phyloP scores from a whole-genome alignment of 2,888 invertebrate species.

The Parapristionchus giblindavisi region DNA sequence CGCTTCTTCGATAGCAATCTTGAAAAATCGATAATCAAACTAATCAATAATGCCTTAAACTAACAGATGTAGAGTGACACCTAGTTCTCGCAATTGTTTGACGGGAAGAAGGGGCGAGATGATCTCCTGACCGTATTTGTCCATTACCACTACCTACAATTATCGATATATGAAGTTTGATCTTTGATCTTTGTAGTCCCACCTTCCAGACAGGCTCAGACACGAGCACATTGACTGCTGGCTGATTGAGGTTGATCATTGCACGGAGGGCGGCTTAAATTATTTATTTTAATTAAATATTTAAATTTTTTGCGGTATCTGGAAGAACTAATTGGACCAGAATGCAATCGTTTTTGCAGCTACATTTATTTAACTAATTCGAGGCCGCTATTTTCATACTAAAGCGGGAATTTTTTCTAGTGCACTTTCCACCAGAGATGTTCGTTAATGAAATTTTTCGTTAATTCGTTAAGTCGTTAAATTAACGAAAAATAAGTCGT shows the following conservation, averaged over 20 bases:
- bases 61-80: constrained; percentile 96
- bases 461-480: no score
- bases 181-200: neutral
- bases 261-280: constrained; percentile 64
- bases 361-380: no score
- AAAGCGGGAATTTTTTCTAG: no score
- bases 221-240: constrained; percentile 59
- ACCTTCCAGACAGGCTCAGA: constrained; percentile 67
- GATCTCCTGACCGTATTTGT: constrained; percentile 94
- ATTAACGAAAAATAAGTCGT: no score
- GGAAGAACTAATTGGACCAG: no score
- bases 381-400: no score
- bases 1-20: constrained; percentile 71
- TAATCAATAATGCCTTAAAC: constrained; percentile 38
- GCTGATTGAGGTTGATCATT: constrained; percentile 67
- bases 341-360: no score
- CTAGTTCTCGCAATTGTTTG: constrained; percentile 91
- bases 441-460: no score
- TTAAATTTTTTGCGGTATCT: constrained; percentile 7
- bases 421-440: no score
- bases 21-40: no score
- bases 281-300: neutral
- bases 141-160: constrained; percentile 84
- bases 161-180: neutral
- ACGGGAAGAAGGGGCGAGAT: constrained; percentile 95